Percentiles rank a stretch among this genome's conserved stretches.
Evolutionary conservation across 2,797 vertebrate species (phyloP).

Genomic region (Urophycis tenuis): DNA sequence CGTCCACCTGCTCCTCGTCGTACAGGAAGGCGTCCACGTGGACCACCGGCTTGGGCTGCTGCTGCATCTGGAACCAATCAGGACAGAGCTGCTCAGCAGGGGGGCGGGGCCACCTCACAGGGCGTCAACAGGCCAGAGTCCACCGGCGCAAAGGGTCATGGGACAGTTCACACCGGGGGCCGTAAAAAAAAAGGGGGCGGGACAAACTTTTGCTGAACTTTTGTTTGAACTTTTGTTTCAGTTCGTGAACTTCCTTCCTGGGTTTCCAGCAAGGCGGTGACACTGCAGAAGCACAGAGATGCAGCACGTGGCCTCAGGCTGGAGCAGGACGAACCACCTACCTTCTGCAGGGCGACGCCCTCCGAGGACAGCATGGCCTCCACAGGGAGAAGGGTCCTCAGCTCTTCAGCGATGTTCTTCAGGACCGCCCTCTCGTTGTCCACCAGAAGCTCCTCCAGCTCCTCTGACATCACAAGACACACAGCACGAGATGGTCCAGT

Average conservation of each 20-base stretch:
- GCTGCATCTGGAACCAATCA: conserved; percentile 67
- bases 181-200: too few species aligned
- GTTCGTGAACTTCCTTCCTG: too few species aligned
- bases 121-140: too few species aligned
- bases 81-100: background rate
- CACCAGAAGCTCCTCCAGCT: conserved; percentile 59
- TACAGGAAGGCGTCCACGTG: conserved; percentile 90
- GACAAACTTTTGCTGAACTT: too few species aligned
- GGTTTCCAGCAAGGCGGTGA: background rate
- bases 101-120: background rate
- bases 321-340: conserved; percentile 32
- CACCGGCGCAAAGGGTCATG: too few species aligned
- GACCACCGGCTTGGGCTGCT: conserved; percentile 70
- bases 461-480: conserved; percentile 45
- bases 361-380: conserved; percentile 79
- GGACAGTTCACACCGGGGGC: too few species aligned
- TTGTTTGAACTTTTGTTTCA: background rate
- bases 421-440: conserved; percentile 64
- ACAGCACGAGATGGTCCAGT: background rate
- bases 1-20: conserved; percentile 82
- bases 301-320: background rate
- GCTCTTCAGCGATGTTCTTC: conserved; percentile 78
- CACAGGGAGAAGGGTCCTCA: conserved; percentile 70
- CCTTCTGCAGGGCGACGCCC: conserved; percentile 69
- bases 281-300: background rate